A percentile compares a stretch with the other conserved stretches of the same genome.
These are phyloP conservation scores for Steinernema khuongi DNA, from an alignment of 1,140 invertebrate species.

Conservation along the genomic window DNA sequence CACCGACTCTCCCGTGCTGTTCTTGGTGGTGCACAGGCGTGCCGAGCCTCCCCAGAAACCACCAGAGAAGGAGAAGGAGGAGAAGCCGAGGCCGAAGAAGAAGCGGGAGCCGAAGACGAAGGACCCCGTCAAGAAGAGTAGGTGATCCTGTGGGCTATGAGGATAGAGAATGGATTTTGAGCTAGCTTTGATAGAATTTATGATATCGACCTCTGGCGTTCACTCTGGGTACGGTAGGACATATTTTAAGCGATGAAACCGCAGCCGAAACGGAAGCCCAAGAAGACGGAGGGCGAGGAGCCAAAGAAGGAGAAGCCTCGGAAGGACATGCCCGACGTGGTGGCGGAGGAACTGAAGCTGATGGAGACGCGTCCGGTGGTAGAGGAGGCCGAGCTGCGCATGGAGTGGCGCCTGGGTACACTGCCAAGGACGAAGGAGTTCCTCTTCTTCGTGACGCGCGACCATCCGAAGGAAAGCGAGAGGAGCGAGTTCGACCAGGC, in stretches of 20 bases:
- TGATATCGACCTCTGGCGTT: too few species aligned
- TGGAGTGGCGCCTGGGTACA: background rate
- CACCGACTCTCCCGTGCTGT: background rate
- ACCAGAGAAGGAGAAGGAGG: background rate
- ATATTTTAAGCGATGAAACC: background rate
- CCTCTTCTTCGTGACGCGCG: background rate
- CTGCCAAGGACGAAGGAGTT: background rate
- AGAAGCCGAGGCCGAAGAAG: background rate
- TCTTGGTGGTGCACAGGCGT: background rate
- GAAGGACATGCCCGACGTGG: background rate
- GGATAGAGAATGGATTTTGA: too few species aligned
- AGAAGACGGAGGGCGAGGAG: background rate
- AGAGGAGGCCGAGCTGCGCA: background rate
- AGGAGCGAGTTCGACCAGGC: conserved; percentile 1
- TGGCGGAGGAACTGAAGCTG: background rate
- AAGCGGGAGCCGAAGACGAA: background rate
- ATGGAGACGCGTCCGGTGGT: background rate
- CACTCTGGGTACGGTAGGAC: too few species aligned
- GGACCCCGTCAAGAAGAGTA: background rate
- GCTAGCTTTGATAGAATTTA: too few species aligned
- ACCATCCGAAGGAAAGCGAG: background rate
- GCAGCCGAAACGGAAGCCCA: background rate
- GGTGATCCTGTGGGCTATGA: too few species aligned
- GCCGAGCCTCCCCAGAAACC: background rate
- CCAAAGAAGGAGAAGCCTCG: background rate